Evolutionary conservation across 2,797 vertebrate genomes (phyloP), one percentile per base, ranked within the genome.

Genomic region (Pseudochirops cupreus): DNA sequence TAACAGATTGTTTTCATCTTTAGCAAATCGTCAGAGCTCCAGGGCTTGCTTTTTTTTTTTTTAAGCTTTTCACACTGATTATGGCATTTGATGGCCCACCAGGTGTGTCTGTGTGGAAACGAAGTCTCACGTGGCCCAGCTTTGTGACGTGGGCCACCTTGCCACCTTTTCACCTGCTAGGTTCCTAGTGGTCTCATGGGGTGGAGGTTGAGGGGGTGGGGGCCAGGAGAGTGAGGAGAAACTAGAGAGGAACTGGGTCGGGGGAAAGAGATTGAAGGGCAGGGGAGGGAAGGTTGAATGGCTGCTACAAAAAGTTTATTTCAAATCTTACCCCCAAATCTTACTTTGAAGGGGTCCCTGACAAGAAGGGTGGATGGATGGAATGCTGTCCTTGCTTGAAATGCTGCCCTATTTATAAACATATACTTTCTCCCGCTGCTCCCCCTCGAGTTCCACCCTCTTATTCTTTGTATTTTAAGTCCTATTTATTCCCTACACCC

Each of bases 271-370:
- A 33, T 24, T 29, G 29, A 31, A 33, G 31, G 50, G 29, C 12
- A 2, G 26, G 53, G 90, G 18, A 56, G 39, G 59, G n/a, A 92
- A 89, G 6, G 1, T 55, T 4, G 21, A 91, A 56, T 67, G 53
- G 46, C 50, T 56, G 33, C 67, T 29, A 28, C 12, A 14, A 92
- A 98, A 97, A 98, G 94, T 98, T 97, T 91, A 57, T 96, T 92
- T 91, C 58, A 24, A 91, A 28, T 93, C 93, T 57, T 54, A 29
- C 33, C 92, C 59, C 59, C 91, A 21, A 93, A 95, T 96, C 94
- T 56, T 93, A 74, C 29, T 93, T 26, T 54, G 92, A 55, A 87
- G 89, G 50, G 57, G 91, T 92, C 58, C 95, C 90, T 94, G 82
- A 74, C 94, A 16, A 67, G 91, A 74, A 33, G 26, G 5, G 5